phyloP scores from a whole-genome alignment of 2,797 vertebrate genomes.

The Spinus olivaceus region DNA sequence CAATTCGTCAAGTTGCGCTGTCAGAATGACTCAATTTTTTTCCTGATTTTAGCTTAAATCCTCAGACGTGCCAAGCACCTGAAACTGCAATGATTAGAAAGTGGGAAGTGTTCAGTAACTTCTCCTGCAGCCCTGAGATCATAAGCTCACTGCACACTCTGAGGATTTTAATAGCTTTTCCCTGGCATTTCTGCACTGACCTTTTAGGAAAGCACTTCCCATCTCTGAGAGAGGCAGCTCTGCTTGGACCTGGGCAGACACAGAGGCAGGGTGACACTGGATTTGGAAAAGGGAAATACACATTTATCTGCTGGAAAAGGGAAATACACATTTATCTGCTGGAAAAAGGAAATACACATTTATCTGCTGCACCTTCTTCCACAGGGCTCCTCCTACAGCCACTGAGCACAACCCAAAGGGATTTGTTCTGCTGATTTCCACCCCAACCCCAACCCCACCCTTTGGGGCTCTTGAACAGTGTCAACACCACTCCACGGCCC shows the following conservation, averaged over 20 bases:
- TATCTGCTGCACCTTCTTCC: neutral
- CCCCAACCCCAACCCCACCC: neutral
- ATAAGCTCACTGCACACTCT: neutral
- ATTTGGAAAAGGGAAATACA: neutral
- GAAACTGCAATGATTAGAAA: neutral
- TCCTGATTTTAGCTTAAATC: neutral
- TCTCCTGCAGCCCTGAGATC: neutral
- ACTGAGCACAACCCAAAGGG: neutral
- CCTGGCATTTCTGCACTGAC: neutral
- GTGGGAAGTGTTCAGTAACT: neutral
- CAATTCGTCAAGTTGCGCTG: neutral
- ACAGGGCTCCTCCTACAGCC: neutral
- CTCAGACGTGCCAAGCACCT: neutral
- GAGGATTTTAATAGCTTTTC: neutral
- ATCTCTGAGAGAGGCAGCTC: neutral
- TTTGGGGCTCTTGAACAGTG: neutral
- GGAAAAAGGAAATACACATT: neutral
- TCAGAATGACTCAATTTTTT: constrained; percentile 5
- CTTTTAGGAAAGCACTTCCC: neutral
- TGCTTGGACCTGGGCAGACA: neutral
- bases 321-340: neutral
- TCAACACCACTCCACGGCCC: neutral
- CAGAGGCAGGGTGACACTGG: neutral
- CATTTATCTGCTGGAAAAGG: neutral
- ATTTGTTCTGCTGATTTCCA: neutral